A percentile compares a stretch with the other conserved stretches of the same genome.
These are phyloP conservation scores for Chelmon rostratus DNA, from an alignment of 2,797 vertebrate genomes.

Conservation along the genomic window DNA sequence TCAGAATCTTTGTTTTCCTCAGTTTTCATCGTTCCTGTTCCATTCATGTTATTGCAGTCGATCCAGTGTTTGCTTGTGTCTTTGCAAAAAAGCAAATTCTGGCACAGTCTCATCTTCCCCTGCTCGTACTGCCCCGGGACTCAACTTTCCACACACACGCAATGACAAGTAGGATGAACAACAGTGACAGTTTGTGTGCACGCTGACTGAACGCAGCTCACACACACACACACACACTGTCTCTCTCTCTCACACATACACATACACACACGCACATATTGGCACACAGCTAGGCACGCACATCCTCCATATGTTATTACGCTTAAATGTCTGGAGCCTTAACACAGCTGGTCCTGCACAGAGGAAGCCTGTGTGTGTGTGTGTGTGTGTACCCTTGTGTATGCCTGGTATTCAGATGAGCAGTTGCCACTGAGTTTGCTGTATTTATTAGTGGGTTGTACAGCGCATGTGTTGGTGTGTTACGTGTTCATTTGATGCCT, in stretches of 20 bases:
- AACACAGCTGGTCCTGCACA: slow-evolving; percentile 68
- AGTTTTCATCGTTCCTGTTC: background rate
- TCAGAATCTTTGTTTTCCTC: background rate
- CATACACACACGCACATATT: slow-evolving; percentile 14
- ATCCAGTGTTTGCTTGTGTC: background rate
- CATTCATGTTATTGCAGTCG: background rate
- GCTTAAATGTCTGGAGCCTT: slow-evolving; percentile 63
- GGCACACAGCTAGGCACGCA: slow-evolving; percentile 38
- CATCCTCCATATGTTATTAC: slow-evolving; percentile 69
- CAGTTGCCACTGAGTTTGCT: slow-evolving; percentile 36
- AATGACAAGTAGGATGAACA: background rate
- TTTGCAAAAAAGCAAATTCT: background rate
- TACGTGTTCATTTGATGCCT: background rate
- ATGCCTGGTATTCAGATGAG: slow-evolving; percentile 28
- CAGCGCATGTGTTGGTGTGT: background rate
- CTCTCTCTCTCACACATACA: background rate
- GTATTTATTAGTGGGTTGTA: slow-evolving; percentile 3
- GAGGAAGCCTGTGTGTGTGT: slow-evolving; percentile 43
- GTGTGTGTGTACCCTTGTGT: background rate
- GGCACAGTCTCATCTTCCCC: background rate
- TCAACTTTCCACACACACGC: slow-evolving; percentile 3
- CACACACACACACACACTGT: background rate
- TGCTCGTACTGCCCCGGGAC: background rate
- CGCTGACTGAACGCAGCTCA: background rate
- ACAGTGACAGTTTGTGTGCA: background rate